Evolutionary conservation across 2,113 vertebrate species (phyloP).

Genomic region (Prinia subflava): DNA sequence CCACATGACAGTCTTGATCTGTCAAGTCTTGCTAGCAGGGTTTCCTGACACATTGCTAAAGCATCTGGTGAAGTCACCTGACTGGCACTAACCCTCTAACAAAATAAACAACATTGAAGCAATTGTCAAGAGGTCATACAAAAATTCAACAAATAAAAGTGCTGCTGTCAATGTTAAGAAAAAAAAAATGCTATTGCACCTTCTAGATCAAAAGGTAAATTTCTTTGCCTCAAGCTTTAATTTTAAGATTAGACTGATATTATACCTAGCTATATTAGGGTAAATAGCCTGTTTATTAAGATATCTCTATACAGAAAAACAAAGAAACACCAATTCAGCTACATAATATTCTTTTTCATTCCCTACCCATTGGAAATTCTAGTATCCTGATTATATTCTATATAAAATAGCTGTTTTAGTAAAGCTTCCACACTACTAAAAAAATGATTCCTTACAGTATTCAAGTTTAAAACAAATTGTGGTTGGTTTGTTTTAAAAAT

Average conservation of each 20-base stretch:
- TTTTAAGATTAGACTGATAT: not conserved
- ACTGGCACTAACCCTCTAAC: not conserved
- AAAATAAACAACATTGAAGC: not conserved
- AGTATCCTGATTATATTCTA: not conserved
- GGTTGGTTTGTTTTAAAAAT: not conserved
- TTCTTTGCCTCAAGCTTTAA: not conserved
- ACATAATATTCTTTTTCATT: not conserved
- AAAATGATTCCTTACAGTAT: not conserved
- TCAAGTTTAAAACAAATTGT: not conserved
- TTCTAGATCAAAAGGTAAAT: not conserved
- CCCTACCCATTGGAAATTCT: not conserved
- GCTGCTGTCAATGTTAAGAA: not conserved
- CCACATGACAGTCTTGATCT: not conserved
- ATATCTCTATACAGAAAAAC: not conserved
- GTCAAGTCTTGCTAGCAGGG: not conserved
- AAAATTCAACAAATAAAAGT: not conserved
- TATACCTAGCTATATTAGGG: not conserved
- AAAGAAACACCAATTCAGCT: not conserved
- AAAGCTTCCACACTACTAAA: not conserved
- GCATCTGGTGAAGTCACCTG: not conserved
- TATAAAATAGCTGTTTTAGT: not conserved
- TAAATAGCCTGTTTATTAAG: not conserved
- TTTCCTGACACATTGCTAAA: not conserved
- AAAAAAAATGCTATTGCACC: not conserved
- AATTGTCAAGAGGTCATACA: not conserved